Evolutionary conservation across 2,797 vertebrate species (phyloP), one percentile per base, ranked within the genome.

Genomic region (Labeo calbasu): DNA sequence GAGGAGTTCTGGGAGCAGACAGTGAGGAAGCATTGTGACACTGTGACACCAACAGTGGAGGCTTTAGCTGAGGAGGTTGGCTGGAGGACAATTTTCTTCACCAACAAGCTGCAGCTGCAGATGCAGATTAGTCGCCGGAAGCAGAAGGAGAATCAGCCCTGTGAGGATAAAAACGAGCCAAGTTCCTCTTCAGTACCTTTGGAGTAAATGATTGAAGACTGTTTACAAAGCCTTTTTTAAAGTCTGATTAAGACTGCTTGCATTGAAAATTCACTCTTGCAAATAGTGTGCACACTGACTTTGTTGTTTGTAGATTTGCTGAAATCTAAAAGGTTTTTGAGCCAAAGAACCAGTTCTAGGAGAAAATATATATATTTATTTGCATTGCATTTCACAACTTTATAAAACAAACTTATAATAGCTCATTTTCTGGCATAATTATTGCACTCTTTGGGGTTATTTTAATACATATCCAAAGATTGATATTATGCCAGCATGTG

Each of bases 81-180:
- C 85, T 98, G 96, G 96, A 95, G 93, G 66, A 84, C 79, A 43
- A 79, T 96, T 79, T 97, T 96, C 91, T 97, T 96, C 88, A 95
- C 95, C 88, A 94, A 91, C 89, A 95, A 94, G 87, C 88, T 96
- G 46, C 96, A 96, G 87, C 94, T 96, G 23, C 96, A 96, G 94
- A 94, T 92, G 89, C 88, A 94, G 79, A 94, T 96, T 83, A 91
- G 89, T 66, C 95, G 92, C 83, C 93, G 91, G 82, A 93, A 90
- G 55, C 88, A 92, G 21, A 79, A 77, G 19, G 75, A 53, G 32
- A 84, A 61, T 84, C 63, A 70, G 82, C 25, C 55, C 40, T 63
- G 82, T 61, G 75, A 70, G 55, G 75, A 72, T 59, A 15, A 12
- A 48, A 50, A 79, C 1, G 4, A 84, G 68, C 76, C 75, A 55